Evolutionary conservation across 2,888 invertebrate genomes (phyloP).

Genomic region (Teinopalpus imperialis): DNA sequence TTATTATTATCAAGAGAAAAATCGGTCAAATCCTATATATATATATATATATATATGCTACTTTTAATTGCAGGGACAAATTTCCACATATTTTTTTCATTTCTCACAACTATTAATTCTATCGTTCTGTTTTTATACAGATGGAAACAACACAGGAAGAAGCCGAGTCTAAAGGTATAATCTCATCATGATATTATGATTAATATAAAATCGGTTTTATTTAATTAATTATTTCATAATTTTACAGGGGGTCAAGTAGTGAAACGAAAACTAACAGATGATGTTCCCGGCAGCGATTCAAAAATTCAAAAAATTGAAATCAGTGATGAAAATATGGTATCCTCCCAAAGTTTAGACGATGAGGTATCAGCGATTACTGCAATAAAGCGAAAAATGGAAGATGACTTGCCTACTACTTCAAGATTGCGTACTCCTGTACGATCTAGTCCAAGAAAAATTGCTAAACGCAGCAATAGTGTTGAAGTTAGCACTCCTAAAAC

Average conservation of each 20-base stretch:
- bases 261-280: slow-evolving; percentile 65
- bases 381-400: slow-evolving; percentile 47
- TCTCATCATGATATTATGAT: not conserved
- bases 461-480: slow-evolving; percentile 66
- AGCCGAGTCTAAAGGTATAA: slow-evolving; percentile 43
- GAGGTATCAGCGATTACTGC: slow-evolving; percentile 63
- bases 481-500: slow-evolving; percentile 56
- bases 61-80: too few species aligned
- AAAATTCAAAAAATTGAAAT: slow-evolving; percentile 65
- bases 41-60: too few species aligned
- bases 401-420: slow-evolving; percentile 55
- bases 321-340: slow-evolving; percentile 44
- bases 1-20: too few species aligned
- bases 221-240: slow-evolving; percentile 1
- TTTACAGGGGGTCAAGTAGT: slow-evolving; percentile 50
- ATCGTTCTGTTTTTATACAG: slow-evolving; percentile 24
- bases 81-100: too few species aligned
- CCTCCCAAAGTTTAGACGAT: slow-evolving; percentile 59
- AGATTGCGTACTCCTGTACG: slow-evolving; percentile 54
- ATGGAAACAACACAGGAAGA: slow-evolving; percentile 19
- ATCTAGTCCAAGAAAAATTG: slow-evolving; percentile 58
- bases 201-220: not conserved
- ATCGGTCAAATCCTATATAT: too few species aligned
- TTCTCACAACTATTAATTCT: too few species aligned
- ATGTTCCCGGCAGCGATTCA: slow-evolving; percentile 44